Conservation (phyloP, 2,113 vertebrate genomes). For the Tinamus guttatus region DNA sequence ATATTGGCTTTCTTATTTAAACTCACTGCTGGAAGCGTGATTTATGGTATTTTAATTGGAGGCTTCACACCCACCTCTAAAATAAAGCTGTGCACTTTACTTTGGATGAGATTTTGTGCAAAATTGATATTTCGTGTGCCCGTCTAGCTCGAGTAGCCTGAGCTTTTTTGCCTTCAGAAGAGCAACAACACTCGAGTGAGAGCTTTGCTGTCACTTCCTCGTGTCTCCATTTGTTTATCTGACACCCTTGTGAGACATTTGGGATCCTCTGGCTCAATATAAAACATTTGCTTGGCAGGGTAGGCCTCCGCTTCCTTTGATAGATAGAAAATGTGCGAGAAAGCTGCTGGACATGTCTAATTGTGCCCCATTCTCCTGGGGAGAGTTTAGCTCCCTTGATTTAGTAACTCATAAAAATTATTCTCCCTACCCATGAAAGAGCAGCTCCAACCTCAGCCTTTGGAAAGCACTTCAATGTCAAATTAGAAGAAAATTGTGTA, state of each 20-base stretch:
- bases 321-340: slow-evolving; percentile 42
- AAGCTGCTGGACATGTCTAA: slow-evolving; percentile 20
- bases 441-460: not conserved
- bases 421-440: not conserved
- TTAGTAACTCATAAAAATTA: not conserved
- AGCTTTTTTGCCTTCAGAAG: slow-evolving; percentile 34
- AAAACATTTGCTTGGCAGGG: slow-evolving; percentile 77
- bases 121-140: not conserved
- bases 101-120: not conserved
- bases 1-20: slow-evolving; percentile 23
- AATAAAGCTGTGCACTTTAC: not conserved
- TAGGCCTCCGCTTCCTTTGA: slow-evolving; percentile 58
- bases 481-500: not conserved
- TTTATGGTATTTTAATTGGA: not conserved
- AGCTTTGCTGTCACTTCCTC: slow-evolving; percentile 53
- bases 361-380: not conserved
- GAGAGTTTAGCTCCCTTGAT: not conserved
- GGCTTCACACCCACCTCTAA: not conserved
- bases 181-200: slow-evolving; percentile 57
- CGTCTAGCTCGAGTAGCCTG: not conserved
- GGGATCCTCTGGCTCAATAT: slow-evolving; percentile 61
- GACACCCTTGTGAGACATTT: slow-evolving; percentile 71
- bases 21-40: not conserved
- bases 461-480: not conserved
- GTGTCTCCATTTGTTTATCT: slow-evolving; percentile 74